Evolutionary conservation across 2,113 vertebrate species (phyloP).

Genomic region (Hypanus sabinus): DNA sequence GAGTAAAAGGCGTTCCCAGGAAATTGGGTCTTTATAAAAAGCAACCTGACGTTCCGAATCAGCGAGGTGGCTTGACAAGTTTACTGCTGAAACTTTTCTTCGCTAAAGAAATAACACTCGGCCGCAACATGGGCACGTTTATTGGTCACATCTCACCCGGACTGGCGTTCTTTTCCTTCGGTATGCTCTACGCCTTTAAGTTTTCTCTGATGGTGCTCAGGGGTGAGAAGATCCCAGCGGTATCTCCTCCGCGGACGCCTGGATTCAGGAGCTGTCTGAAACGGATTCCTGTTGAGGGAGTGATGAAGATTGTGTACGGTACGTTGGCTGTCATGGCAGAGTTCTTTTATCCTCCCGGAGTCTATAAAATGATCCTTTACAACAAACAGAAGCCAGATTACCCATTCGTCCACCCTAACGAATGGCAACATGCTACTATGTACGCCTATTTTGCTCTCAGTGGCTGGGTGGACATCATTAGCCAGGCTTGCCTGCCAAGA

Average conservation of each 20-base stretch:
- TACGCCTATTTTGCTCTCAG: constrained; percentile 40
- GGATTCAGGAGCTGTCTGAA: constrained; percentile 9
- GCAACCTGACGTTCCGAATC: neutral
- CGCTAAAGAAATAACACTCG: neutral
- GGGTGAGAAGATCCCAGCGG: neutral
- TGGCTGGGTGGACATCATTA: constrained; percentile 40
- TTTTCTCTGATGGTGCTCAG: constrained; percentile 40
- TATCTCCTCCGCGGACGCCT: neutral
- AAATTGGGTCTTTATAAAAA: neutral
- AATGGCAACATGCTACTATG: constrained; percentile 44
- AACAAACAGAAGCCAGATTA: constrained; percentile 36
- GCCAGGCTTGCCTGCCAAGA: constrained; percentile 38
- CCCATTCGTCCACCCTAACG: constrained; percentile 39
- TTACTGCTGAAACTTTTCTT: neutral
- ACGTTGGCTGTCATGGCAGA: constrained; percentile 40
- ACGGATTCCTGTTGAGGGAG: constrained; percentile 37
- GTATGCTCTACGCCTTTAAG: constrained; percentile 37
- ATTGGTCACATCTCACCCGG: constrained; percentile 44
- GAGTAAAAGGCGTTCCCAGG: neutral
- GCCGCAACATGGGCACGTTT: constrained; percentile 39
- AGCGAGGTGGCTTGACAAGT: neutral
- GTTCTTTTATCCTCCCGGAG: constrained; percentile 42
- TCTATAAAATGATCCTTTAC: constrained; percentile 39
- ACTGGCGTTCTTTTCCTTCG: constrained; percentile 42
- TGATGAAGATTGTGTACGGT: constrained; percentile 41